Evolutionary conservation across 2,888 invertebrate species (phyloP).

Genomic region (Aspidiotus rigidus): DNA sequence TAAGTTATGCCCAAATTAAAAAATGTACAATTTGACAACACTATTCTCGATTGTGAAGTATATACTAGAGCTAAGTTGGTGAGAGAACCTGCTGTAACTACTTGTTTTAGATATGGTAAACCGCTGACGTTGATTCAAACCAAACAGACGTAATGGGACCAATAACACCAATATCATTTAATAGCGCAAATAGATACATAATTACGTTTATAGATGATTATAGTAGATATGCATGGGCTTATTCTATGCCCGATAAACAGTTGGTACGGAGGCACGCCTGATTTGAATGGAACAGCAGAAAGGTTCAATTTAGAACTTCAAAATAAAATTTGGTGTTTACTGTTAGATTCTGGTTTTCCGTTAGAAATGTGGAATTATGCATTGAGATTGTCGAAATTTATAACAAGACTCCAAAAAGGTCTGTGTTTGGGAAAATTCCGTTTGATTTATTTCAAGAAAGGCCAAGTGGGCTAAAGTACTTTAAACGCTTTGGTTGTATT

Average conservation of each 20-base stretch:
- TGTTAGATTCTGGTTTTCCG: constrained; percentile 10
- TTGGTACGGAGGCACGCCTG: constrained; percentile 1
- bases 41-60: constrained; percentile 13
- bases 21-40: not conserved
- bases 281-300: constrained; percentile 15
- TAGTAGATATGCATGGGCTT: constrained; percentile 14
- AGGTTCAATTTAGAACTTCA: constrained; percentile 13
- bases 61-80: not conserved
- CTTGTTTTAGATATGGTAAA: constrained; percentile 3
- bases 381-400: not conserved
- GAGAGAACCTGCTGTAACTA: not conserved
- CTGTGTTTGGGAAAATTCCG: not conserved
- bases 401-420: constrained; percentile 6
- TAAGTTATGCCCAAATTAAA: not conserved
- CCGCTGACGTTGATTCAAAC: constrained; percentile 1
- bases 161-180: not conserved
- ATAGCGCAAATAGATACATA: constrained; percentile 7
- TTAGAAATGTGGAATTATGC: constrained; percentile 10
- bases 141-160: constrained; percentile 8
- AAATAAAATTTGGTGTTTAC: not conserved
- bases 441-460: not conserved
- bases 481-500: constrained; percentile 15
- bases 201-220: constrained; percentile 20
- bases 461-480: not conserved
- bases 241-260: constrained; percentile 10